Evolutionary conservation across 2,113 vertebrate genomes (phyloP).

Genomic region (Crotalus tigris): DNA sequence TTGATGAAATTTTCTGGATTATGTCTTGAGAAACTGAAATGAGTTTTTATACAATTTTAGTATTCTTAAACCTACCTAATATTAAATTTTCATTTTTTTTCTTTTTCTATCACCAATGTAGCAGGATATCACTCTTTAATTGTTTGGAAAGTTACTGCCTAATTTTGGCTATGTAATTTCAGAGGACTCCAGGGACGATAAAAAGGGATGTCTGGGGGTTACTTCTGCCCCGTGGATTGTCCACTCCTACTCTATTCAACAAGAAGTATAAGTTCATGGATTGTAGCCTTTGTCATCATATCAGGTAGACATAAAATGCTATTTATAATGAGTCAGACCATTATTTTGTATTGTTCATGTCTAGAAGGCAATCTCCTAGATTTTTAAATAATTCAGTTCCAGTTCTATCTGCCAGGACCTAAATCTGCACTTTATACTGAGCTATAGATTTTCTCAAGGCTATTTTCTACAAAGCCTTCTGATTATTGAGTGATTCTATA

Average conservation of each 20-base stretch:
- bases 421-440: not conserved
- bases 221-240: not conserved
- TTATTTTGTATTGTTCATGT: not conserved
- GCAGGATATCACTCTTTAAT: not conserved
- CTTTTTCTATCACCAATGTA: not conserved
- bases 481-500: not conserved
- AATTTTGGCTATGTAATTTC: not conserved
- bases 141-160: not conserved
- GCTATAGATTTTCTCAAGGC: not conserved
- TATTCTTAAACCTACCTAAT: not conserved
- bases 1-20: not conserved
- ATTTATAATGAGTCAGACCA: not conserved
- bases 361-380: not conserved
- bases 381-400: not conserved
- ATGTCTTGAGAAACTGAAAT: not conserved
- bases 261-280: not conserved
- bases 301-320: not conserved
- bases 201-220: not conserved
- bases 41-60: not conserved
- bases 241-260: not conserved
- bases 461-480: not conserved
- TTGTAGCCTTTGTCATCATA: not conserved
- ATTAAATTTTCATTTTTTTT: not conserved
- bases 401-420: not conserved
- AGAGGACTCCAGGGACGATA: not conserved